phyloP scores from a whole-genome alignment of 2,113 vertebrate species.

The Thalassarche chlororhynchos region DNA sequence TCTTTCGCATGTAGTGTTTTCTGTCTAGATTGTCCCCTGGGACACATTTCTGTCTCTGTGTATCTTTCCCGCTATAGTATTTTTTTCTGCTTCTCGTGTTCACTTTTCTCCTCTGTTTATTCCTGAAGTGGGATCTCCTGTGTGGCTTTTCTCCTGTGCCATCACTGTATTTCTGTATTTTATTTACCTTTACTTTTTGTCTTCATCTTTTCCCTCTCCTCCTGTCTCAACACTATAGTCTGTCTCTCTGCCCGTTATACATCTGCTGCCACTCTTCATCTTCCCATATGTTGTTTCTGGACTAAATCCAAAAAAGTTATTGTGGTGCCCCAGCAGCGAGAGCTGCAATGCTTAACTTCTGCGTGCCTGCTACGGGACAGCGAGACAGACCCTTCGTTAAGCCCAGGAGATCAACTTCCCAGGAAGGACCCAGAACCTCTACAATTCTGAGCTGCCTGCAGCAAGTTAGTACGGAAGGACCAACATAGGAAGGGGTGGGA shows the following conservation, averaged over 20 bases:
- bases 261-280: not conserved
- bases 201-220: not conserved
- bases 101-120: not conserved
- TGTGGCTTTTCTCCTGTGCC: not conserved
- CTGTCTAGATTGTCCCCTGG: not conserved
- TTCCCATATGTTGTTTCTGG: not conserved
- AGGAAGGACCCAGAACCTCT: not conserved
- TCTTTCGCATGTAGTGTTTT: not conserved
- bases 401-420: not conserved
- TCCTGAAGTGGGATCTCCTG: not conserved
- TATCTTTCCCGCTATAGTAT: not conserved
- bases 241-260: not conserved
- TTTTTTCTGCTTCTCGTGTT: not conserved
- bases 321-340: not conserved
- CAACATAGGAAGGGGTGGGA: not conserved
- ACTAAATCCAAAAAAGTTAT: not conserved
- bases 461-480: not conserved
- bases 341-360: not conserved
- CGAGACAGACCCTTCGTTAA: rapidly evolving
- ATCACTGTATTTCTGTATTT: not conserved
- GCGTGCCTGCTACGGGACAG: rapidly evolving
- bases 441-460: not conserved
- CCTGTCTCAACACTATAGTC: not conserved
- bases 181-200: not conserved
- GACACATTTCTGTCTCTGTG: not conserved